These are phyloP conservation scores for Zaprionus ornatus DNA, from an alignment of 1,140 invertebrate species.

Conservation along the genomic window DNA sequence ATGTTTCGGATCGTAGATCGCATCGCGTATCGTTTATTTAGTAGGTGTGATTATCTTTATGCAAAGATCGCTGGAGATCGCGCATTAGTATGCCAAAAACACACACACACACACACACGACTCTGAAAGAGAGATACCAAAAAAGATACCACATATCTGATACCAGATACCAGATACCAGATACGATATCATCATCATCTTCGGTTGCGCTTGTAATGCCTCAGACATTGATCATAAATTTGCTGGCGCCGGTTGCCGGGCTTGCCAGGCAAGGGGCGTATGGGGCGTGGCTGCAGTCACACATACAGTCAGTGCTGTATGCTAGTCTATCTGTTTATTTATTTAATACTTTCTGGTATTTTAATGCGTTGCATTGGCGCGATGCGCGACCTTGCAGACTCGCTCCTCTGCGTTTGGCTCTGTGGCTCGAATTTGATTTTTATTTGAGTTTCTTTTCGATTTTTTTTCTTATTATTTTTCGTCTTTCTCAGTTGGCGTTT, in stretches of 20 bases:
- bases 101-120: slow-evolving; percentile 45
- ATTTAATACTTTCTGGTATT: slow-evolving; percentile 65
- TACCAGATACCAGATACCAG: not conserved
- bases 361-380: slow-evolving; percentile 67
- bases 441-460: slow-evolving; percentile 5
- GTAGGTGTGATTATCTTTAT: slow-evolving; percentile 81
- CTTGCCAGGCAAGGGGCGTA: not conserved
- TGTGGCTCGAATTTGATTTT: slow-evolving; percentile 28
- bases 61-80: slow-evolving; percentile 59
- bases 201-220: not conserved
- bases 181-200: not conserved
- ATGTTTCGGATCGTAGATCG: slow-evolving; percentile 28
- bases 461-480: not conserved
- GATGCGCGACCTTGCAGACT: slow-evolving; percentile 53
- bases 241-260: slow-evolving; percentile 15
- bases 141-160: not conserved
- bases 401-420: not conserved
- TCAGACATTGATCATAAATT: slow-evolving; percentile 29
- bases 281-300: slow-evolving; percentile 24
- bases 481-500: not conserved
- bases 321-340: slow-evolving; percentile 26
- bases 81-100: slow-evolving; percentile 58
- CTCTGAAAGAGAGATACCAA: slow-evolving; percentile 1
- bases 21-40: slow-evolving; percentile 66
- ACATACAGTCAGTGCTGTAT: slow-evolving; percentile 5